These are phyloP conservation scores for Adelosebastes latens DNA, from an alignment of 2,797 vertebrate species.

Conservation along the genomic window DNA sequence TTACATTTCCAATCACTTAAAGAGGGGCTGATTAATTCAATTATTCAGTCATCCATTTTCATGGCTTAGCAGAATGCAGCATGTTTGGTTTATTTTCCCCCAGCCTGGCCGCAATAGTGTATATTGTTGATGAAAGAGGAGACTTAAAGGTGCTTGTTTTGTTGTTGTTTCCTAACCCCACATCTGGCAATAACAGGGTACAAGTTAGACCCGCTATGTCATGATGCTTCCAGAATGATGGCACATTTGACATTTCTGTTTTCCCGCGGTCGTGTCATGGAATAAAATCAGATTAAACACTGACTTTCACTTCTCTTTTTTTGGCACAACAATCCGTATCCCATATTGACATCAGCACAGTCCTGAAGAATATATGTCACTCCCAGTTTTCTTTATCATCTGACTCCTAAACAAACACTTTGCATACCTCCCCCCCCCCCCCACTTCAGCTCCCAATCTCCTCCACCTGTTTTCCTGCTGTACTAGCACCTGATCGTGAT, in stretches of 20 bases:
- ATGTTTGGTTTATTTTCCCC: constrained; percentile 55
- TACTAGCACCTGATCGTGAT: constrained; percentile 11
- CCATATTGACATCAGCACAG: not conserved
- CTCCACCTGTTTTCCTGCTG: constrained; percentile 38
- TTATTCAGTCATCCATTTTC: constrained; percentile 84
- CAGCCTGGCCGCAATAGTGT: constrained; percentile 25
- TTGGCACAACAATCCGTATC: too few relatives aligned
- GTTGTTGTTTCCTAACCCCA: not conserved
- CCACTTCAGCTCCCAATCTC: constrained; percentile 19
- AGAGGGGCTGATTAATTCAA: constrained; percentile 83
- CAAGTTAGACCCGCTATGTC: not conserved
- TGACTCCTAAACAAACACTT: constrained; percentile 48
- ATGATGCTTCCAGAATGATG: not conserved
- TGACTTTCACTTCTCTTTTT: not conserved
- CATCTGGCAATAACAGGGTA: not conserved
- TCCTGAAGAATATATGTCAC: not conserved
- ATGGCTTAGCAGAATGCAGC: constrained; percentile 64
- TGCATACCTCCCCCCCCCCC: constrained; percentile 19
- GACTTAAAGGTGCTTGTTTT: constrained; percentile 19
- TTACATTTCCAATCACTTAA: constrained; percentile 87
- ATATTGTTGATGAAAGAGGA: constrained; percentile 43
- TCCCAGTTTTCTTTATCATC: not conserved
- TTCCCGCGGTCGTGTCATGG: not conserved
- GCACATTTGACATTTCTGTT: not conserved
- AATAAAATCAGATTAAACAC: not conserved